phyloP scores from a whole-genome alignment of 2,113 vertebrate genomes.

The Cynocephalus volans region DNA sequence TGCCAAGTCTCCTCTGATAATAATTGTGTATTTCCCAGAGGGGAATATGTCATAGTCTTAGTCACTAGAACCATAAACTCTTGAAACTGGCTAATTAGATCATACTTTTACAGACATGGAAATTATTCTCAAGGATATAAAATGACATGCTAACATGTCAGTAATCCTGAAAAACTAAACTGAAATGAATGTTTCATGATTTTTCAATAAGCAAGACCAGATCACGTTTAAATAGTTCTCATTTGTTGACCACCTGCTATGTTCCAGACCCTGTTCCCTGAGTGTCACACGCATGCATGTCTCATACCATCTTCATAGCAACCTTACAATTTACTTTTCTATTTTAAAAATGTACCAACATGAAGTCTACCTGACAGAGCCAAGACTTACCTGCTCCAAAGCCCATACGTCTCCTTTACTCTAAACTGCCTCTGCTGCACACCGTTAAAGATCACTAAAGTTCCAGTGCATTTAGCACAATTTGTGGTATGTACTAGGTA shows the following conservation, averaged over 20 bases:
- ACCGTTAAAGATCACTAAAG: not conserved
- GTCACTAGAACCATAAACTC: not conserved
- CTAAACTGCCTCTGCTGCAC: not conserved
- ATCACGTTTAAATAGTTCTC: not conserved
- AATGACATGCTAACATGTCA: not conserved
- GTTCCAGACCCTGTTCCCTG: not conserved
- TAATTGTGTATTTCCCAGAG: not conserved
- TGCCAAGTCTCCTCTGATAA: not conserved
- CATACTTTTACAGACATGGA: slow-evolving; percentile 29
- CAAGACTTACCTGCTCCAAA: not conserved
- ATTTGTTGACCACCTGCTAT: not conserved
- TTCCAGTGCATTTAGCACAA: not conserved
- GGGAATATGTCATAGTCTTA: not conserved
- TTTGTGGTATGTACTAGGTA: not conserved
- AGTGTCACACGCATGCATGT: not conserved
- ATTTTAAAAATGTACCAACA: not conserved
- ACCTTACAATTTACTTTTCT: not conserved
- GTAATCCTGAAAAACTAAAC: not conserved
- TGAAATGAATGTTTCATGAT: not conserved
- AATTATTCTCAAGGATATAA: not conserved
- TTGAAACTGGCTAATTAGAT: not conserved
- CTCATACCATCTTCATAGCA: not conserved
- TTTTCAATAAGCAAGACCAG: not conserved
- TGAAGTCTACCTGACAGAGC: not conserved
- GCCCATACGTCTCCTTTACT: not conserved